These are phyloP conservation scores for Drosophila carrolli DNA, from an alignment of 1,140 invertebrate genomes.

Conservation along the genomic window DNA sequence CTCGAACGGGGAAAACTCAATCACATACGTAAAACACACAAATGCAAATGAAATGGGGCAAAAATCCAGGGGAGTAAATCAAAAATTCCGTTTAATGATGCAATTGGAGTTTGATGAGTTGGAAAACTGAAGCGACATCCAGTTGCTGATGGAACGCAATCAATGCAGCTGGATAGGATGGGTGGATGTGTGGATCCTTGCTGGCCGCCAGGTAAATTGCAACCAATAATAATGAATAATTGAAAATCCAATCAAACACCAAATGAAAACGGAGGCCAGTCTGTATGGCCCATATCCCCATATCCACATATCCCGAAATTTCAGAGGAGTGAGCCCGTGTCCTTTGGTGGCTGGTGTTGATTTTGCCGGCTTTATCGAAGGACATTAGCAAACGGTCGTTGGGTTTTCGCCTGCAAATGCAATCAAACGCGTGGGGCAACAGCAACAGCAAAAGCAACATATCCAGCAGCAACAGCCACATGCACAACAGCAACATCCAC, in stretches of 20 bases:
- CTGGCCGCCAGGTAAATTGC: slow-evolving; percentile 76
- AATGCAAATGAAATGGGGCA: slow-evolving; percentile 29
- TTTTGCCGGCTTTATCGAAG: slow-evolving; percentile 81
- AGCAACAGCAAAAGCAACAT: slow-evolving; percentile 19
- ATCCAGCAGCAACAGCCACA: neutral
- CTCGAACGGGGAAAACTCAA: slow-evolving; percentile 8
- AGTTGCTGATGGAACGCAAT: slow-evolving; percentile 65
- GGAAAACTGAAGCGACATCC: slow-evolving; percentile 68
- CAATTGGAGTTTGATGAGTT: slow-evolving; percentile 83
- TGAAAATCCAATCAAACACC: slow-evolving; percentile 85
- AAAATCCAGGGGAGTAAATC: slow-evolving; percentile 25
- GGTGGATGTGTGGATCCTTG: neutral
- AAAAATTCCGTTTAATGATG: slow-evolving; percentile 84
- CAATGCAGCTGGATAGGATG: slow-evolving; percentile 50
- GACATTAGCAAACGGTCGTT: slow-evolving; percentile 81
- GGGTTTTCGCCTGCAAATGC: slow-evolving; percentile 75
- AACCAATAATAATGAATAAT: slow-evolving; percentile 85
- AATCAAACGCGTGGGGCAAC: slow-evolving; percentile 70
- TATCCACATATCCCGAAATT: slow-evolving; percentile 28
- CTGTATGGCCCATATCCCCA: slow-evolving; percentile 14
- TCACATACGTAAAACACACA: neutral
- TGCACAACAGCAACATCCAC: slow-evolving; percentile 15
- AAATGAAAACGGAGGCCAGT: slow-evolving; percentile 76
- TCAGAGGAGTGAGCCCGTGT: slow-evolving; percentile 25
- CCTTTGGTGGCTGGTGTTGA: slow-evolving; percentile 68